Evolutionary conservation across 2,113 vertebrate species (phyloP), one percentile per base, ranked within the genome.

Genomic region (Sinocyclocheilus rhinocerous): DNA sequence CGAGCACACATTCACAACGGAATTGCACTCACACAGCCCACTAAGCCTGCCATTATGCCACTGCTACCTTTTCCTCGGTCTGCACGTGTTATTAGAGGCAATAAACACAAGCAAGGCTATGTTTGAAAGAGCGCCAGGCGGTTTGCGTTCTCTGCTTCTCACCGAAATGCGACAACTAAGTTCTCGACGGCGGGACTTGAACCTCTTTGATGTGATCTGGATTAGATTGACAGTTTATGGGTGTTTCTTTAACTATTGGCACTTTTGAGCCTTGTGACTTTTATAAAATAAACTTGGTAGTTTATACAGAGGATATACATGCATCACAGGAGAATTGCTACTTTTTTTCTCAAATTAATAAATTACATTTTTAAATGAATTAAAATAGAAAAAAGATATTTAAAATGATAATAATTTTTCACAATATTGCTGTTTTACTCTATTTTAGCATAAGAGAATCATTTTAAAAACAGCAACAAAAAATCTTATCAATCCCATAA

Each of bases 41-140:
- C 90, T 81, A 84, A 83, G 78, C 91, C 82, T 78, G 88, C 87
- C 91, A 92, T 93, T 92, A 92, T 89, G 69, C 83, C 69, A 63
- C 80, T 59, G 55, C 72, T 83, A 91, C 89, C 82, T 84, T 93
- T 87, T 90, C 92, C 89, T 89, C 89, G 50, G 91, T 89, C 80
- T 91, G 89, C 50, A 76, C 11, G 9, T 91, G 87, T 94, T 94
- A 93, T 94, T 94, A 93, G 91, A 92, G 90, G 93, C 90, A 89
- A 90, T 94, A 93, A 94, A 94, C 92, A 93, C 85, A 87, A 81
- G 52, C 79, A 76, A 55, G 73, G 61, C 52, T 57, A 76, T 12
- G 90, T 88, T 90, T 86, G 90, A 89, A 83, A 86, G 81, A 84
- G 86, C 89, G 86, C 73, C 92, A 91, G 77, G 72, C 81, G 33